Evolutionary conservation across 53 echinoderm and acorn worm species (phyloP), one percentile per base, ranked within the genome.

Genomic region (Patiria pectinifera): DNA sequence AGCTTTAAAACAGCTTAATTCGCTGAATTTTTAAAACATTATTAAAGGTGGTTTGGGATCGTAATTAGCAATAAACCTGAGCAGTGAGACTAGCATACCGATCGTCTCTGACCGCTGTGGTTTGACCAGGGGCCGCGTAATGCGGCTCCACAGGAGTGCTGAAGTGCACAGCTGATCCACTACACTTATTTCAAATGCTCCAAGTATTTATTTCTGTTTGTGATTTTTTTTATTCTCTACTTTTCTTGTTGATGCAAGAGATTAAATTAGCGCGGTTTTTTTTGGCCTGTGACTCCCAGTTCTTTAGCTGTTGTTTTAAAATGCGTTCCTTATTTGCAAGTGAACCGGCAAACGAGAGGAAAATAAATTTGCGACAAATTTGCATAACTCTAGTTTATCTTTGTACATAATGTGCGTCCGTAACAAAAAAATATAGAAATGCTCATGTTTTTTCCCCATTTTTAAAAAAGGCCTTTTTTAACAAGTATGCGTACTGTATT

Each of bases 101-200:
- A 15, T 45, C 14, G 2, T 35, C 69, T 63, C 4, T 66, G 90
- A 69, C 80, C 69, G 70, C 82, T 48, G 80, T 84, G 84, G 82
- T 78, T 59, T 23, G 61, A 43, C 77, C 61, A 43, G 78, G 88
- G 88, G 10, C 88, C 88, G 59, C 48, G 21, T 78, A 60, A 78
- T 78, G 53, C 61, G 45, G 10, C 90, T 35, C 90, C 80, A 69
- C 90, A 66, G 80, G 46, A 45, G 80, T 69, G 46, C 66, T 47
- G 47, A 13, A 53, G 66, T 69, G 90, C 62, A 80, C 63, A 90
- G 80, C 62, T 90, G 80, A 90, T 45, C 45, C 6, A 21, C 12
- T 61, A 62, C 90, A 77, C 80, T 80, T 81, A 90, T 90, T 90
- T 48, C 90, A 80, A 90, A 63, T 90, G 90, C 90, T 90, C 90